Percentiles rank a stretch among this genome's conserved stretches.
Evolutionary conservation across 2,888 invertebrate species (phyloP).

Genomic region (Drosophila histrio): DNA sequence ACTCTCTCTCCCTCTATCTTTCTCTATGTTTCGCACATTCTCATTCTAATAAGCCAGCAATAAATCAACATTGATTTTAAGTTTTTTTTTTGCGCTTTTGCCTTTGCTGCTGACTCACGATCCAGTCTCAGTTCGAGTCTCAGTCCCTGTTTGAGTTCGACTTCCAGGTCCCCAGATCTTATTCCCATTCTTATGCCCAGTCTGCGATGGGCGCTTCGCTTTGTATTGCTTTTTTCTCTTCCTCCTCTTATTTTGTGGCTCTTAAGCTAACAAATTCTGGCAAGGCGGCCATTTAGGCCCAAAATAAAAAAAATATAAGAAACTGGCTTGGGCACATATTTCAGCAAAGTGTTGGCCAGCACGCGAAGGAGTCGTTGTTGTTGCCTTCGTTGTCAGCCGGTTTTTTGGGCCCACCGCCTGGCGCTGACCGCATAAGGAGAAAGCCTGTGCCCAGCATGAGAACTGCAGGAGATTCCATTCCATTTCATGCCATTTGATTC

Average conservation of each 20-base stretch:
- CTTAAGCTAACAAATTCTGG: constrained; percentile 75
- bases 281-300: constrained; percentile 63
- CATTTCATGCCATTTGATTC: constrained; percentile 36
- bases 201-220: constrained; percentile 72
- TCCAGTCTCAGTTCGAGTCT: constrained; percentile 43
- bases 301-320: constrained; percentile 34
- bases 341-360: constrained; percentile 76
- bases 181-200: constrained; percentile 50
- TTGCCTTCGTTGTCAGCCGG: constrained; percentile 35
- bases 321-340: constrained; percentile 79
- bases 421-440: constrained; percentile 63
- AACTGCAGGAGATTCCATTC: constrained; percentile 24
- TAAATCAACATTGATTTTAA: constrained; percentile 73
- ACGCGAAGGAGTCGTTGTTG: constrained; percentile 52
- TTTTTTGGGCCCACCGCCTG: constrained; percentile 51
- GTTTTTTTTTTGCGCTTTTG: constrained; percentile 65
- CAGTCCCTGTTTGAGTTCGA: constrained; percentile 33
- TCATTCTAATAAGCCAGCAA: constrained; percentile 75
- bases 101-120: constrained; percentile 77
- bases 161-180: constrained; percentile 51
- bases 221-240: constrained; percentile 46
- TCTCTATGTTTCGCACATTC: constrained; percentile 36
- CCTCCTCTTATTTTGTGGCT: constrained; percentile 27
- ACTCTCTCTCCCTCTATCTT: constrained; percentile 20
- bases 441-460: constrained; percentile 51